phyloP scores from a whole-genome alignment of 1,140 invertebrate species.

The Megathymus violae region DNA sequence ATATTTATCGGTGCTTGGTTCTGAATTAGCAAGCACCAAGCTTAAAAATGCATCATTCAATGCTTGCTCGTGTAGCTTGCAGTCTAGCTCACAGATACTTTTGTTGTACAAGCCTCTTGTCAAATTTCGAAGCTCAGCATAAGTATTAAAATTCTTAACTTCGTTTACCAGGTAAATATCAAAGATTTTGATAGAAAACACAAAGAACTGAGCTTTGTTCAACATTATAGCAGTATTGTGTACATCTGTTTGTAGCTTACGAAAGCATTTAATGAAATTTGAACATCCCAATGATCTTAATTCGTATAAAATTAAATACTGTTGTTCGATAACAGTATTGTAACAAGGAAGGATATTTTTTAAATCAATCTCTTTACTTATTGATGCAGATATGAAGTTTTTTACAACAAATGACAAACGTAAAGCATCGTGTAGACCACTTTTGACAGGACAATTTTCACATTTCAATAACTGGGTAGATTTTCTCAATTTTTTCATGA shows the following conservation, averaged over 20 bases:
- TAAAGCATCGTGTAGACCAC: constrained; percentile 63
- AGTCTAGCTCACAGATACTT: constrained; percentile 69
- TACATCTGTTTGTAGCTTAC: constrained; percentile 62
- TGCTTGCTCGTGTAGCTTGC: constrained; percentile 51
- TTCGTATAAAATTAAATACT: constrained; percentile 57
- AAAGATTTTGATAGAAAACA: constrained; percentile 65
- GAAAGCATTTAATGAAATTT: constrained; percentile 58
- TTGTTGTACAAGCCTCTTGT: constrained; percentile 72
- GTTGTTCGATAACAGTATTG: constrained; percentile 45
- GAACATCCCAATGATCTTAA: constrained; percentile 49
- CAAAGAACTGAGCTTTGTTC: constrained; percentile 54
- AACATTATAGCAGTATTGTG: constrained; percentile 67
- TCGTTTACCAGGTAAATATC: constrained; percentile 63
- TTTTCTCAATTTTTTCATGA: constrained; percentile 50
- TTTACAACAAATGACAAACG: constrained; percentile 60
- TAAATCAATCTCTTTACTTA: constrained; percentile 39
- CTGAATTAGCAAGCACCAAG: constrained; percentile 51
- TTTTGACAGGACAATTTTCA: constrained; percentile 60
- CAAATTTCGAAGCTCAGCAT: constrained; percentile 55
- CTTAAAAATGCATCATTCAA: constrained; percentile 66
- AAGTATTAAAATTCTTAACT: constrained; percentile 46
- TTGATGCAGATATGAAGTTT: constrained; percentile 47
- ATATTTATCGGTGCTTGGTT: constrained; percentile 56
- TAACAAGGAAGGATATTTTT: constrained; percentile 42
- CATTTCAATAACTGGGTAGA: constrained; percentile 64